phyloP scores from a whole-genome alignment of 1,140 invertebrate species.

The Lepidurus arcticus region DNA sequence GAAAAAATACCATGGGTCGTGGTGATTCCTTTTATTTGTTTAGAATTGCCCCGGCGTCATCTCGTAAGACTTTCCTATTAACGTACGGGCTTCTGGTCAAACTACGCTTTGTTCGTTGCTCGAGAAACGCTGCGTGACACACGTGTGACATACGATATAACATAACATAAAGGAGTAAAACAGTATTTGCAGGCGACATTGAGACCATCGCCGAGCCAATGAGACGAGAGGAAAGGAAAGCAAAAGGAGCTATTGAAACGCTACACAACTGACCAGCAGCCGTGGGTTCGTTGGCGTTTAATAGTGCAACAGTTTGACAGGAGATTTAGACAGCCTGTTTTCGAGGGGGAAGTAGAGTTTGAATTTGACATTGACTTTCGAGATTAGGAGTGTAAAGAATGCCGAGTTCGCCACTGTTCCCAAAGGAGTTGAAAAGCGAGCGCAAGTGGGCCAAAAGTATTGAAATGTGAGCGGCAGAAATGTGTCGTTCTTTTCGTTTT shows the following conservation, averaged over 20 bases:
- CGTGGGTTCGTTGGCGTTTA: background rate
- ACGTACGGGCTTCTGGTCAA: constrained; percentile 4
- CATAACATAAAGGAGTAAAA: background rate
- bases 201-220: background rate
- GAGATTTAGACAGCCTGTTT: background rate
- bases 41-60: background rate
- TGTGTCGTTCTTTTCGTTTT: background rate
- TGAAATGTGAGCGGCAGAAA: background rate
- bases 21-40: background rate
- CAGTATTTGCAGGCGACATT: background rate
- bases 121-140: constrained; percentile 34
- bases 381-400: too few species aligned
- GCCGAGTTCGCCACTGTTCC: too few species aligned
- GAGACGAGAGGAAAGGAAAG: background rate
- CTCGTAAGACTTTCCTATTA: constrained; percentile 12
- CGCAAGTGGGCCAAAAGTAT: background rate
- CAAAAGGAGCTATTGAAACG: background rate
- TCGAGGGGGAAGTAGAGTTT: too few species aligned
- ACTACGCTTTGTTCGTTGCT: constrained; percentile 34
- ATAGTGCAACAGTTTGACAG: background rate
- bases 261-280: background rate
- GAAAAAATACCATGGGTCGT: background rate
- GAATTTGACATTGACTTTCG: too few species aligned
- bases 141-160: background rate
- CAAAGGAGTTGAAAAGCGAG: too few species aligned